These are phyloP conservation scores for Phalera bucephala DNA, from an alignment of 2,888 invertebrate genomes.

Conservation along the genomic window DNA sequence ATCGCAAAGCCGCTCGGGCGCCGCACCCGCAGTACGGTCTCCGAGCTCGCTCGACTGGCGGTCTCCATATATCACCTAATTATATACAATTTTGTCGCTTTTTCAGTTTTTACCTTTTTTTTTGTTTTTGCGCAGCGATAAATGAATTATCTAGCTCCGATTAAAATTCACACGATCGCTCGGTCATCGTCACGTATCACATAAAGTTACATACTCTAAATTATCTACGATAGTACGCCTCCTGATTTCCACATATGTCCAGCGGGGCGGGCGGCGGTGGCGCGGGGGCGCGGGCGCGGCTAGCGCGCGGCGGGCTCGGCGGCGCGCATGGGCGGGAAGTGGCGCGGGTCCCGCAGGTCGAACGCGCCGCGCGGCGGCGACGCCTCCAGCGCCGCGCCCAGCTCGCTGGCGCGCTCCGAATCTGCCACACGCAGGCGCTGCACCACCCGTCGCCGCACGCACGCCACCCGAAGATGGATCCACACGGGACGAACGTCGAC, in stretches of 20 bases:
- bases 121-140: constrained; percentile 15
- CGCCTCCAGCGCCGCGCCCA: constrained; percentile 87
- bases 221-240: constrained; percentile 15
- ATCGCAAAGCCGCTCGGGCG: not conserved
- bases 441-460: not conserved
- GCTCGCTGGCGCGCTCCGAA: constrained; percentile 88
- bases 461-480: too few species aligned
- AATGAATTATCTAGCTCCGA: constrained; percentile 8
- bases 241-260: constrained; percentile 23
- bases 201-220: constrained; percentile 19
- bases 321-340: constrained; percentile 89
- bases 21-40: not conserved
- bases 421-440: constrained; percentile 67
- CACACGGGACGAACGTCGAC: not conserved
- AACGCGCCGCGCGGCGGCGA: constrained; percentile 86
- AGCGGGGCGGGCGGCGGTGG: constrained; percentile 3
- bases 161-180: constrained; percentile 19
- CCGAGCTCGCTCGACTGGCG: not conserved
- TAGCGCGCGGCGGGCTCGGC: constrained; percentile 17
- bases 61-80: not conserved
- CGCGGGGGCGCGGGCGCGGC: constrained; percentile 6
- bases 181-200: constrained; percentile 26
- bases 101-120: constrained; percentile 16
- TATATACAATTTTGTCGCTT: constrained; percentile 25
- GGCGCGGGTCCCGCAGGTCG: constrained; percentile 91